phyloP scores from a whole-genome alignment of 1,140 invertebrate genomes.

The Brachionus koreanus region DNA sequence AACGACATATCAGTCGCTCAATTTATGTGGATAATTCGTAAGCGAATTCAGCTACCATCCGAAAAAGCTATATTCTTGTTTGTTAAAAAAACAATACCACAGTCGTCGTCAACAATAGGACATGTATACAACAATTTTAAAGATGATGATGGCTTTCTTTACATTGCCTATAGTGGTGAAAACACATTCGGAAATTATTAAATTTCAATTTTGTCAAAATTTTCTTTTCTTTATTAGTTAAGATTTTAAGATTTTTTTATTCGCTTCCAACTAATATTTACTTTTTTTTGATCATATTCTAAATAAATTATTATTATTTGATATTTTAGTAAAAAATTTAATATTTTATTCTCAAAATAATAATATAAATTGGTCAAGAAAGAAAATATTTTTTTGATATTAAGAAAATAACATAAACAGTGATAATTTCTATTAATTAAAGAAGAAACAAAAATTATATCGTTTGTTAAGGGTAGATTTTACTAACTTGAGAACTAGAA shows the following conservation, averaged over 20 bases:
- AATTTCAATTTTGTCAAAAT: not conserved
- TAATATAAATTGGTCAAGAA: not conserved
- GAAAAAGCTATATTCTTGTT: conserved; percentile 63
- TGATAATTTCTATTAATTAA: no score
- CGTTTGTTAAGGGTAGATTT: no score
- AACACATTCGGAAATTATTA: conserved; percentile 55
- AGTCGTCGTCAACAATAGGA: conserved; percentile 59
- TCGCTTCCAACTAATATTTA: not conserved
- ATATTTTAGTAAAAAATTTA: not conserved
- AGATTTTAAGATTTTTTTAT: conserved; percentile 14
- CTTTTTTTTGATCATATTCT: not conserved
- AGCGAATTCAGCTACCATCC: conserved; percentile 59
- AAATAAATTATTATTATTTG: not conserved
- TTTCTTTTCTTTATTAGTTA: conserved; percentile 6
- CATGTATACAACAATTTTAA: conserved; percentile 60
- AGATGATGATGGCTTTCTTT: conserved; percentile 62
- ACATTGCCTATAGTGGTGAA: conserved; percentile 61
- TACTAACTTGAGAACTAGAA: no score
- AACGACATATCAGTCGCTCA: conserved; percentile 62
- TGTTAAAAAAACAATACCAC: conserved; percentile 56
- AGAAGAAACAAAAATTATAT: no score
- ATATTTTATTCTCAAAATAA: not conserved
- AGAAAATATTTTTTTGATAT: no score
- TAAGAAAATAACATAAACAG: no score
- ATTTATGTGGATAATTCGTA: conserved; percentile 62